phyloP scores from a whole-genome alignment of 2,888 invertebrate species.

The Norana najaformis region DNA sequence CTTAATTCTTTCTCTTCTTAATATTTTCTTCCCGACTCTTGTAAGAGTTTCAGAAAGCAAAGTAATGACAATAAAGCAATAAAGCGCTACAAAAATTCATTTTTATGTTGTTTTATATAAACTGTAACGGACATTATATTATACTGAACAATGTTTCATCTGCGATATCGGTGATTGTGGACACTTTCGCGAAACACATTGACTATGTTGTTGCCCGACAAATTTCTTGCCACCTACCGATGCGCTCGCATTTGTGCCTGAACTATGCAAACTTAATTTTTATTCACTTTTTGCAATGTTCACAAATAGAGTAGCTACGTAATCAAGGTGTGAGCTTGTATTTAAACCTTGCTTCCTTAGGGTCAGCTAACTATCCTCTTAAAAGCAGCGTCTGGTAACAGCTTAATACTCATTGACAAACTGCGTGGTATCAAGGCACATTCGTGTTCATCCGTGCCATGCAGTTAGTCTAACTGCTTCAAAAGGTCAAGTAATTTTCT shows the following conservation, averaged over 20 bases:
- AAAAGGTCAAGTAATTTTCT: neutral
- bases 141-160: neutral
- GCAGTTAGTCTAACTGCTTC: no score
- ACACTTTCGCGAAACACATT: neutral
- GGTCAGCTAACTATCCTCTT: neutral
- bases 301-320: neutral
- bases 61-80: neutral
- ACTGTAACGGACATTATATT: neutral
- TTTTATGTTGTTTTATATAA: neutral
- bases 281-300: neutral
- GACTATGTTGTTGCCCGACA: neutral
- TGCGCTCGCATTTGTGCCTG: neutral
- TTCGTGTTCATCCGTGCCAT: no score
- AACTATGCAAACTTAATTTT: slow-evolving; percentile 5
- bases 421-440: no score
- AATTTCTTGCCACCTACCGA: neutral
- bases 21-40: neutral
- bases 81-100: neutral
- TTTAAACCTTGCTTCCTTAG: neutral
- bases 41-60: neutral
- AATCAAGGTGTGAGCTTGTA: neutral
- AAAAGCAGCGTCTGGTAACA: no score
- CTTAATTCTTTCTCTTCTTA: neutral
- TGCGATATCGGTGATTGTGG: no score
- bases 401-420: no score